These are phyloP conservation scores for Oryctolagus cuniculus DNA, from an alignment of 2,113 vertebrate species.

Conservation along the genomic window DNA sequence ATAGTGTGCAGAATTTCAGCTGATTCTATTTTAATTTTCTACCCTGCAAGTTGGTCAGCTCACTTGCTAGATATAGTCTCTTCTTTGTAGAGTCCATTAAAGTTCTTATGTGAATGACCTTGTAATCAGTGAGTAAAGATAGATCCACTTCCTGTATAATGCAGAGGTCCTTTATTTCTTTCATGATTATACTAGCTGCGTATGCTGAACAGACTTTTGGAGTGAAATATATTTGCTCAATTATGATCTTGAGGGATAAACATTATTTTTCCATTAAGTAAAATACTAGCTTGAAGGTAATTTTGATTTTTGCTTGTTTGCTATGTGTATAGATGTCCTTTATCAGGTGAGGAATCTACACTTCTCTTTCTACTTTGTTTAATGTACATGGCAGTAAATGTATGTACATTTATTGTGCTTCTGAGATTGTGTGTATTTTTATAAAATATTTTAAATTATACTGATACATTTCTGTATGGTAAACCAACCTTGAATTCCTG, in stretches of 20 bases:
- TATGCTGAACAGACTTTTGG: background rate
- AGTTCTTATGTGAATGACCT: background rate
- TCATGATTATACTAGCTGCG: background rate
- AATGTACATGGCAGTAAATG: background rate
- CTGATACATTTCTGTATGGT: background rate
- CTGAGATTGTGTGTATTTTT: background rate
- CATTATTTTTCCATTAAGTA: fast-evolving
- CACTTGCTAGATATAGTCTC: background rate
- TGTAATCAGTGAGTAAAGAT: background rate
- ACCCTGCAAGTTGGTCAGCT: background rate
- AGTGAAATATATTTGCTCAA: background rate
- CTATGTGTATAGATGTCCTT: background rate
- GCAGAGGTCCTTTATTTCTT: background rate
- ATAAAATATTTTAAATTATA: background rate
- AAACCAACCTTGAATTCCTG: background rate
- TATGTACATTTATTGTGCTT: background rate
- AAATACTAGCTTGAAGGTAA: background rate
- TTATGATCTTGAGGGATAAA: background rate
- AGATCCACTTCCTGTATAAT: background rate
- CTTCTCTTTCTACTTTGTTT: background rate
- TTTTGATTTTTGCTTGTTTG: no score
- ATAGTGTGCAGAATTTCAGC: background rate
- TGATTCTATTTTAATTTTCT: conserved; percentile 22
- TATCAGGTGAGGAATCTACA: background rate
- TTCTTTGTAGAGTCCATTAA: background rate